Evolutionary conservation across 2,113 vertebrate species (phyloP), one percentile per base, ranked within the genome.

Genomic region (Arothron firmamentum): DNA sequence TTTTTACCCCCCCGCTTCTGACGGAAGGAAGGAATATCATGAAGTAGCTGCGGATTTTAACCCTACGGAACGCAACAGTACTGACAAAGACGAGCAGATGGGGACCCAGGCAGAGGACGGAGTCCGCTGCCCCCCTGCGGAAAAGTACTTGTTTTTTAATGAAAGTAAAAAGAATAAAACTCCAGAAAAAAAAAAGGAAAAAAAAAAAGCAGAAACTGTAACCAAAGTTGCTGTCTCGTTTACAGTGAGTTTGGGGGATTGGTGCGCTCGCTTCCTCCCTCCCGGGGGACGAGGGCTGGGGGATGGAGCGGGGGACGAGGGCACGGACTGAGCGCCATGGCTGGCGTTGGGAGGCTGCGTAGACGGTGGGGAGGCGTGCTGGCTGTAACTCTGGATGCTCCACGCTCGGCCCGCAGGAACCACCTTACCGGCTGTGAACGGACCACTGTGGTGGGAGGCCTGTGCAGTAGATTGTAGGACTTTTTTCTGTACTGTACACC

Each of bases 211-310:
- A 82, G 56, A 82, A 92, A 91, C 90, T 91, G 89, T 91, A 96
- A 99, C 96, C 96, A 99, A 99, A 98, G 95, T 98, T 98, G 93
- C 96, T 98, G 91, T 92, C 92, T 94, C 84, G 93, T 96, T 98
- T 96, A 96, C 95, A 97, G 95, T 95, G 93, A 97, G 92, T 96
- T 96, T 95, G 93, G 94, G 92, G 93, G 92, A 91, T 90, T 83
- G 73, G 17, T 72, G 80, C 74, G 89, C 93, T 89, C 87, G 67
- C 89, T 82, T 88, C 86, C 89, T 89, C 83, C 89, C 88, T 59
- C 62, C 15, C 1, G 45, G 45, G 45, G 15, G n/a, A n/a, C 43
- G n/a, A n/a, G n/a, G n/a, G n/a, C n/a, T n/a, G 16, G 52, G 74
- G 68, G 75, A 68, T 59, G 63, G 55, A 17, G 70, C 49, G 56